Evolutionary conservation across 2,888 invertebrate species (phyloP), one percentile per base, ranked within the genome.

Genomic region (Acanthosepion pharaonis): DNA sequence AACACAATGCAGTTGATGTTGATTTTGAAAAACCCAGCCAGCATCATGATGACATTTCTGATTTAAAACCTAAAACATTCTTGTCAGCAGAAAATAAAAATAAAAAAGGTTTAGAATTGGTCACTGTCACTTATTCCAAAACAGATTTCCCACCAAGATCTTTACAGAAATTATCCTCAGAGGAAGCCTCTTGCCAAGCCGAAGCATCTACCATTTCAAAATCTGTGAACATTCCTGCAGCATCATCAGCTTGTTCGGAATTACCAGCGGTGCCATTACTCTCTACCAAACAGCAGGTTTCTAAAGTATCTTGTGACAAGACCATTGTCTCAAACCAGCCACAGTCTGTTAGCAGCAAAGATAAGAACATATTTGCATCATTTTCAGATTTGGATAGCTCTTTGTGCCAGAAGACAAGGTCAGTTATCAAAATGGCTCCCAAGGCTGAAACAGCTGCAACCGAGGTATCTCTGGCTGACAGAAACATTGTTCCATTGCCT

Each of bases 361-460:
- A 92, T 25, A 92, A 92, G n/a, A 92, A 92, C n/a, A 92, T 92
- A 15, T 49, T 92, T 92, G 48, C 92, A 15, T 92, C 92, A 5
- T 51, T 92, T 51, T 49, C 92, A 51, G 92, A 92, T 5, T 53
- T 51, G 28, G 49, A 92, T 25, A 9, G 51, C 20, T 51, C 49
- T 49, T 28, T 49, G 28, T n/a, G n/a, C n/a, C 51, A 92, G 25
- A 92, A 92, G 28, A 49, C 92, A 4, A 25, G 15, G 28, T 92
- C 92, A 5, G 92, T 92, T 15, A 92, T 92, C 92, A 92, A 92
- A 51, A 92, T 92, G n/a, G 42, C 49, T 5, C 51, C 53, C 92
- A 53, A 92, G 92, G 49, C 51, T 49, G 92, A 92, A 92, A 42
- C 92, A 49, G 5, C 92, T 51, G 15, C 51, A 51, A 15, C 92